A percentile compares a stretch with the other conserved stretches of the same genome.
Conservation (phyloP, 2,888 invertebrate species). For the Polydrusus tereticollis region DNA sequence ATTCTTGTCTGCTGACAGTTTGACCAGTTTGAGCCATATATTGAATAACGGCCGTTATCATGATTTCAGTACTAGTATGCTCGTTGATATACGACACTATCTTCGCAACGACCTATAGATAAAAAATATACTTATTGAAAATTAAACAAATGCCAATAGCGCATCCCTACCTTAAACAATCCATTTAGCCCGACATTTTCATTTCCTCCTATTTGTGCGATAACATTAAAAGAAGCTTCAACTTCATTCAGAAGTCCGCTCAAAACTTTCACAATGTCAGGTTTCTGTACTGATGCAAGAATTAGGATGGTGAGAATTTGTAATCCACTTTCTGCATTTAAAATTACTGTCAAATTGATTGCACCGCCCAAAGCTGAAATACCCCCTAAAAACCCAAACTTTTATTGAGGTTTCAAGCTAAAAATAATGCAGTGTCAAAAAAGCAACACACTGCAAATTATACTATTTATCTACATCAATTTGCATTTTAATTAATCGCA, state of each 20-base stretch:
- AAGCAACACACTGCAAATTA: no score
- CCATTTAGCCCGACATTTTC: not conserved
- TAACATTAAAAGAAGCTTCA: not conserved
- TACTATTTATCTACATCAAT: no score
- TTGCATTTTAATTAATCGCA: no score
- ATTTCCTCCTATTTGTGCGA: slow-evolving; percentile 22
- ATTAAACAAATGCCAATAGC: no score
- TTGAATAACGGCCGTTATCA: not conserved
- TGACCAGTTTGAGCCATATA: not conserved
- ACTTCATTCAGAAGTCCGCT: slow-evolving; percentile 1
- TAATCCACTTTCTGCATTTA: slow-evolving; percentile 4
- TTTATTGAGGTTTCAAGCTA: no score
- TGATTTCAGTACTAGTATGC: not conserved
- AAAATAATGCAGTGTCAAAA: no score
- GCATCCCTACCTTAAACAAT: slow-evolving; percentile 15
- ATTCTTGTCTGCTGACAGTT: not conserved
- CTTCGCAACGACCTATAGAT: not conserved
- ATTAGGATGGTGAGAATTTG: slow-evolving; percentile 9
- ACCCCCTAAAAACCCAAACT: not conserved
- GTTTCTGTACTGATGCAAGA: not conserved
- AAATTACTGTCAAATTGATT: not conserved
- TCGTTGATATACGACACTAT: not conserved
- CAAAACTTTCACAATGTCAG: not conserved
- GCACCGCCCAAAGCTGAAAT: not conserved
- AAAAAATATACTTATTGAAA: not conserved